Base-by-base conservation (phyloP, 2,888 invertebrate species). In the Gisinianus flammeolus region DNA sequence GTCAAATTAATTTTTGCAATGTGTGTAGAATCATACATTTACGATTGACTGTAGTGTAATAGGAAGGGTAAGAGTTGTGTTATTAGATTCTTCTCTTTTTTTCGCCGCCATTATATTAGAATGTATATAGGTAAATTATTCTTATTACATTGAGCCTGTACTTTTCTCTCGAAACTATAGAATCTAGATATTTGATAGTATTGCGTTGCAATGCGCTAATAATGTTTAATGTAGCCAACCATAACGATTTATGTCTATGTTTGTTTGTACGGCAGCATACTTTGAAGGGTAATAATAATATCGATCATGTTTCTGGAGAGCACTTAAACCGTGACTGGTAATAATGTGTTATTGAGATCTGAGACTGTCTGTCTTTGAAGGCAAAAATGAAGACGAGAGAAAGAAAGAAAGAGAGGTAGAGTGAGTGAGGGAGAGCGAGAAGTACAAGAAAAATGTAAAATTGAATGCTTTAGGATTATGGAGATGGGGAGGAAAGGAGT, bases 251-350 rank as follows among this genome's bases (percentile, higher is more conserved):
- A 68, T 76, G 76, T 31, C 19, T 66, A 22, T 68, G 35, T 26
- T 68, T 58, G 62, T 73, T 31, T 72, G 72, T 56, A 28, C 70
- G 33, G 33, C 58, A 28, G 58, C 31, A 22, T 35, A 33, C 64
- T 73, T 62, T 62, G 73, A 73, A 62, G 62, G 56, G 56, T 71
- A 62, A 58, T 72, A 73, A 74, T 67, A 74, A 64, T 73, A 33
- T 74, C 74, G 74, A 74, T 74, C 74, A 66, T 67, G 74, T 74
- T 74, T 66, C 74, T 26, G 28, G 74, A 74, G 74, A 66, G 52
- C 30, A 66, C 52, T 67, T 54, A 64, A 74, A 54, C 66, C 74
- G 74, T 74, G 74, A 74, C 67, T 66, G 12, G 74, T 52, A 74
- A 74, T 74, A 74, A 74, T 73, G 62, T 4, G 22, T 62, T 68